Evolutionary conservation across 2,888 invertebrate genomes (phyloP), one percentile per base, ranked within the genome.

Genomic region (Idaea dimidiata): DNA sequence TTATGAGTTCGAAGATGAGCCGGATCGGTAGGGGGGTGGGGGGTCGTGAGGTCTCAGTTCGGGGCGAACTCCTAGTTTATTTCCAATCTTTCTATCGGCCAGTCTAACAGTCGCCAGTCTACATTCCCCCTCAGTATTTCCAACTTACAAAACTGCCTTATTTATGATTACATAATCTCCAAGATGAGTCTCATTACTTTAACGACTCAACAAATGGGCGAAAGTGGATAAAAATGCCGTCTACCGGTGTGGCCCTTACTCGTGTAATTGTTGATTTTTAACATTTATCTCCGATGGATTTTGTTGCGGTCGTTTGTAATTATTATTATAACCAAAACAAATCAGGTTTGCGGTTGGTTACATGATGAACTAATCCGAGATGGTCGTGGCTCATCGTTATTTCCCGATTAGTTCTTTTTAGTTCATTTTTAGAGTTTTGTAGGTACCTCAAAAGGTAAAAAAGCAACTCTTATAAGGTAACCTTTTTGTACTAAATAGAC

Each of bases 171-270:
- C 68, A 53, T 60, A 61, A 66, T 53, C 16, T 59, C 43, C 57
- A 58, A 62, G 69, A 66, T 64, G 66, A 65, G 59, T 16, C 64
- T 65, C 64, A 65, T 71, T 67, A 67, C 62, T 59, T 62, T 65
- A 66, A 70, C 64, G 63, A 65, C 62, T 43, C 31, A 33, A 58
- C 62, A 33, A 60, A 65, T 65, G 57, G 61, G 62, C 60, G 65
- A 63, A 65, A 67, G 63, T 56, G 18, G 43, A 43, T 43, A 43
- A 43, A 43, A 43, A 43, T 43, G 43, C 43, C 43, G 43, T 43
- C 43, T 43, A 14, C 43, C 43, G 43, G 43, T 43, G 43, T 43
- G 43, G 43, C 43, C 43, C 43, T 43, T 43, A 24, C 24, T 24
- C 3, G 43, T 43, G 43, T 43, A 43, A 43, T 43, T 43, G 43